phyloP scores from a whole-genome alignment of 2,797 vertebrate species.

The Hippocampus kuda region DNA sequence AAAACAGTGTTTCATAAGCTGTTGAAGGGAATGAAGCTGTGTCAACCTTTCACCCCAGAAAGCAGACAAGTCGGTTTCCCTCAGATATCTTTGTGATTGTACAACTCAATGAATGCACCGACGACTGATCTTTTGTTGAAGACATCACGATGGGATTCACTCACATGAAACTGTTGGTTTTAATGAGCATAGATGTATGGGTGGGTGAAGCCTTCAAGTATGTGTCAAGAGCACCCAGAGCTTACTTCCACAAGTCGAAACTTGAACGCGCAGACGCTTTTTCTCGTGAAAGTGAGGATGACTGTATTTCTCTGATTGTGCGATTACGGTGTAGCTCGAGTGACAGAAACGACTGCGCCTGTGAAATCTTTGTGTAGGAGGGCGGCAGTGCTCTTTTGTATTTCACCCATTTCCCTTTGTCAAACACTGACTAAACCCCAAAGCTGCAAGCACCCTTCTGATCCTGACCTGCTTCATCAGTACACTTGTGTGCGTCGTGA shows the following conservation, averaged over 20 bases:
- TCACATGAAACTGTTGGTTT: slow-evolving; percentile 14
- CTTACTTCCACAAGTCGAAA: slow-evolving; percentile 24
- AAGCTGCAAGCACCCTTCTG: neutral
- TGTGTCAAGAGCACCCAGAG: slow-evolving; percentile 15
- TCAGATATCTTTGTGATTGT: slow-evolving; percentile 18
- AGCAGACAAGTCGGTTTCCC: slow-evolving; percentile 12
- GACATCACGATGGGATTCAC: slow-evolving; percentile 27
- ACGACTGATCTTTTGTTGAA: slow-evolving; percentile 20
- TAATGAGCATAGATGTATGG: slow-evolving; percentile 29
- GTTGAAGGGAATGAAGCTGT: slow-evolving; percentile 15
- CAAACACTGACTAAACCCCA: neutral
- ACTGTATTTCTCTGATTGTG: slow-evolving; percentile 12
- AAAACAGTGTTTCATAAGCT: neutral
- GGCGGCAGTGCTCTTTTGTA: neutral
- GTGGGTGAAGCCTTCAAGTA: slow-evolving; percentile 35
- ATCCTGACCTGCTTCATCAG: neutral
- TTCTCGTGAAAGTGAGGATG: slow-evolving; percentile 12
- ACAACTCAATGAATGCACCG: slow-evolving; percentile 13
- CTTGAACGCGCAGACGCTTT: slow-evolving; percentile 25
- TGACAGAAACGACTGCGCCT: neutral
- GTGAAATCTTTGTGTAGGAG: neutral
- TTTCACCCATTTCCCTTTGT: neutral
- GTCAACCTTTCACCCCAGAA: slow-evolving; percentile 19
- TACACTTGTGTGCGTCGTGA: neutral
- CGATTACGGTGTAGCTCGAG: slow-evolving; percentile 8